Percentiles rank a stretch among this genome's conserved stretches.
Evolutionary conservation across 2,113 vertebrate species (phyloP).

Genomic region (Bubo blakistoni): DNA sequence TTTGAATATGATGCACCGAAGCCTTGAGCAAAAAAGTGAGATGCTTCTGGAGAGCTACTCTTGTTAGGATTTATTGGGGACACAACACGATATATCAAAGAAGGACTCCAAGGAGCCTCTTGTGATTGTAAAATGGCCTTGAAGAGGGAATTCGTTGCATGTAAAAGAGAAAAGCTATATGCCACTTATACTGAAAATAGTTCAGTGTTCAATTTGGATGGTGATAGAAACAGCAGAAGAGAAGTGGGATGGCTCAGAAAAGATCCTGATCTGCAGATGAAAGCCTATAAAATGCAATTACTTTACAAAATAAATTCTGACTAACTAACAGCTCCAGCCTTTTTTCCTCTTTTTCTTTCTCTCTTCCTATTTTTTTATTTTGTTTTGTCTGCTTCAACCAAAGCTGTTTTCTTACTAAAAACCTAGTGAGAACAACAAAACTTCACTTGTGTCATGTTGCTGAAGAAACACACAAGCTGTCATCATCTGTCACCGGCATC

Average conservation of each 20-base stretch:
- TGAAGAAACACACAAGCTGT: not conserved
- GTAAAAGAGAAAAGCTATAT: not conserved
- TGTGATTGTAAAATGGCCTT: not conserved
- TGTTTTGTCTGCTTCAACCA: not conserved
- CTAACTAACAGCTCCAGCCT: not conserved
- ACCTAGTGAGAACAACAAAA: not conserved
- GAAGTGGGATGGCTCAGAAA: not conserved
- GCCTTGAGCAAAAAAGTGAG: not conserved
- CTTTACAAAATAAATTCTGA: not conserved
- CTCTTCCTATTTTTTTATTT: not conserved
- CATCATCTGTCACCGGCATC: not conserved
- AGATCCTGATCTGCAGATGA: not conserved
- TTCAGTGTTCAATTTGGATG: not conserved
- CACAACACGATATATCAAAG: not conserved
- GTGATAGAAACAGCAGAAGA: not conserved
- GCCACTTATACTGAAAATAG: not conserved
- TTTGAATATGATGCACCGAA: not conserved
- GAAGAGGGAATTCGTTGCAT: not conserved
- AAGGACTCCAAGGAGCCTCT: not conserved
- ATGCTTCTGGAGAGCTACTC: not conserved
- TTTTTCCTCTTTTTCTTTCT: not conserved
- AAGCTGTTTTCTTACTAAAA: not conserved
- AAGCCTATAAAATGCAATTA: not conserved
- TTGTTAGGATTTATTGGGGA: not conserved
- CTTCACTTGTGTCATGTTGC: not conserved